Conservation (phyloP, 2,797 vertebrate species). For the Kryptopterus vitreolus region DNA sequence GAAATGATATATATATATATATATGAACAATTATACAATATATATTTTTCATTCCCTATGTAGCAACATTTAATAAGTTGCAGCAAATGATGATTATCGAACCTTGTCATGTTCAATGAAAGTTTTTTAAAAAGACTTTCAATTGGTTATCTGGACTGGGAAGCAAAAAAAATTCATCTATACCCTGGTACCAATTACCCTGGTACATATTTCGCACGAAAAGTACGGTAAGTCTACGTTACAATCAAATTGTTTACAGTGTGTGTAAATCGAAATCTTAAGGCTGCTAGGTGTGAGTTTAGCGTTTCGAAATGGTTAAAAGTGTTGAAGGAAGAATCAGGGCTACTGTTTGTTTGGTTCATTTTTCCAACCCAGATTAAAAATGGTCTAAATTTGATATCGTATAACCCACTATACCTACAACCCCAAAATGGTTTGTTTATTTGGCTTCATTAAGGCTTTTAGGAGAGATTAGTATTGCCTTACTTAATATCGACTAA, state of each 20-base stretch:
- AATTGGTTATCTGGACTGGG: not conserved
- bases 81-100: not conserved
- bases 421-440: not conserved
- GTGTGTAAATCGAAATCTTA: not conserved
- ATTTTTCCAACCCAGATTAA: not conserved
- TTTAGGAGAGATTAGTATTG: slow-evolving; percentile 24
- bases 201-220: not conserved
- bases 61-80: not conserved
- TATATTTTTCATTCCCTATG: not conserved
- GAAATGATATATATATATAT: not conserved
- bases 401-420: slow-evolving; percentile 4
- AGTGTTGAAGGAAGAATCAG: slow-evolving; percentile 14
- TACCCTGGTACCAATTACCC: slow-evolving; percentile 6
- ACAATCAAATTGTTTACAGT: slow-evolving; percentile 41
- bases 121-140: not conserved
- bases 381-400: not conserved
- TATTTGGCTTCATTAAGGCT: slow-evolving; percentile 11
- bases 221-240: not conserved
- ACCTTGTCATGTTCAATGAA: not conserved
- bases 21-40: not conserved
- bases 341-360: not conserved
- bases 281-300: slow-evolving; percentile 15
- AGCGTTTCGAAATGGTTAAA: slow-evolving; percentile 16
- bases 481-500: slow-evolving; percentile 36
- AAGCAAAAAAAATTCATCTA: not conserved